Base-by-base conservation (phyloP, 2,113 vertebrate species). In the Corythoichthys intestinalis region DNA sequence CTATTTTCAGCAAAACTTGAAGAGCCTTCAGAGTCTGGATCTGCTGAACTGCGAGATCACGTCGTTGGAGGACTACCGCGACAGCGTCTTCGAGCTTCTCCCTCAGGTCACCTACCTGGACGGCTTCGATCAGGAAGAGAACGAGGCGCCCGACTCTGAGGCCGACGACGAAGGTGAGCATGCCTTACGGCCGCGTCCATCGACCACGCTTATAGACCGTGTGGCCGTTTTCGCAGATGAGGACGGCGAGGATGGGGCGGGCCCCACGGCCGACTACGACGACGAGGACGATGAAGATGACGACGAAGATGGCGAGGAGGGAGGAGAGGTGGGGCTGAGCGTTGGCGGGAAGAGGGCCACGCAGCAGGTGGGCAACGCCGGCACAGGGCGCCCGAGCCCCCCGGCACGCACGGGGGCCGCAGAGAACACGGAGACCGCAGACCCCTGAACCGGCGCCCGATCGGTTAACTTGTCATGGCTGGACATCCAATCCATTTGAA, bases 1-100 rank as follows among this genome's bases (percentile, higher is more conserved):
- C 15, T n/a, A 4, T 20, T 15, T 39, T 80, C 88, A 99, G 97
- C 94, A 97, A 92, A 97, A 94, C 85, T 90, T 98, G 69, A 96
- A 97, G 89, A 95, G 93, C 80, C 90, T 99, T 89, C 96, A 93
- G 92, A 95, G 95, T 72, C 90, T 99, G 76, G 95, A 98, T 90
- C 91, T 99, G 86, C 96, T 95, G 87, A 96, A 95, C 90, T 98
- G 95, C 79, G 96, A 98, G 84, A 93, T 98, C 57, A 94, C 95
- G 1, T 91, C 94, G 15, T 89, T 95, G 4, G 93, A 94, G 63
- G 96, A 98, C 78, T 99, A 98, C 85, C 90, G 96, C 59, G 95
- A 96, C 75, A 91, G 88, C 73, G 92, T 98, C 15, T 98, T 98
- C 11, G 91, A 95, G 74, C 91, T 97, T 76, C 94, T 99, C 62